phyloP scores from a whole-genome alignment of 1,140 invertebrate genomes.

The Drosophila ironensis region DNA sequence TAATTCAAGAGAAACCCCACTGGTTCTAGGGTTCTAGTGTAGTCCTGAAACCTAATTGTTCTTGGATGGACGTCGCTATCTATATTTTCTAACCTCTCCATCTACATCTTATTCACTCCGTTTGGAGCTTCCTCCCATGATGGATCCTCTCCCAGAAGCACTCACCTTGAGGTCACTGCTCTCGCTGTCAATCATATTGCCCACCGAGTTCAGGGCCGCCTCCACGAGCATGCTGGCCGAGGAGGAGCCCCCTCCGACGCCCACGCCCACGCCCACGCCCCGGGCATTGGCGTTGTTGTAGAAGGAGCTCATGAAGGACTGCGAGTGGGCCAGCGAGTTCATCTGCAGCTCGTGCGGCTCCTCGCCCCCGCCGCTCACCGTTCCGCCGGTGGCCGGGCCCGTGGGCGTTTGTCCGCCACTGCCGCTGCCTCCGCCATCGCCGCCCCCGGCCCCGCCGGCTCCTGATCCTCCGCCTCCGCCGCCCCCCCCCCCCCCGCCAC shows the following conservation, averaged over 20 bases:
- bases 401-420: conserved; percentile 18
- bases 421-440: conserved; percentile 1
- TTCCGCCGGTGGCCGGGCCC: conserved; percentile 22
- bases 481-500: conserved; percentile 2
- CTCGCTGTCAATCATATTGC: conserved; percentile 82
- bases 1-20: no score
- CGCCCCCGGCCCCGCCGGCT: neutral
- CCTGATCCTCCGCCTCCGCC: conserved; percentile 7
- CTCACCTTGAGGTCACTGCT: conserved; percentile 74
- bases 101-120: no score
- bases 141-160: no score
- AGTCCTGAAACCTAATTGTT: no score
- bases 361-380: conserved; percentile 8
- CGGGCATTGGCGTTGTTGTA: conserved; percentile 80
- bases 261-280: conserved; percentile 43
- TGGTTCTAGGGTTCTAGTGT: no score
- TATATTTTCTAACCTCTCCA: no score
- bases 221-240: conserved; percentile 82
- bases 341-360: conserved; percentile 73
- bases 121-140: no score
- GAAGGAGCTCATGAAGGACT: conserved; percentile 81
- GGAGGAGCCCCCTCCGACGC: conserved; percentile 59
- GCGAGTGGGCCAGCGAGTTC: conserved; percentile 75
- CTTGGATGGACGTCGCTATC: no score
- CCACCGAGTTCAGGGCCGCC: conserved; percentile 81